Conservation (phyloP, 2,797 vertebrate species). For the Psittacula echo region DNA sequence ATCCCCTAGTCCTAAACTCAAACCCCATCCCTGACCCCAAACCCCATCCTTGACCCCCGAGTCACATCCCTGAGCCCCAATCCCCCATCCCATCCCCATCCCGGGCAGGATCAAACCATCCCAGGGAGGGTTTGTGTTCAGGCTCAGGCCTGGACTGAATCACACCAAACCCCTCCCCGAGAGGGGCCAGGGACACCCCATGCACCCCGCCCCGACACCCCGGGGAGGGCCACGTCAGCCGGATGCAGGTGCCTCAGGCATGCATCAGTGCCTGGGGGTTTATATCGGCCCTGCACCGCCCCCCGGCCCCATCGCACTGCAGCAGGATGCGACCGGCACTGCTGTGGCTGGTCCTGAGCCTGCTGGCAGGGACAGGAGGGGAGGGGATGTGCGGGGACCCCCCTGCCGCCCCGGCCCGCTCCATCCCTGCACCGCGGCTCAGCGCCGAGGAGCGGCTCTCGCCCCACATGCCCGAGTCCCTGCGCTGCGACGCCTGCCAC, state of each 20-base stretch:
- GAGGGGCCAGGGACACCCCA: too few relatives aligned
- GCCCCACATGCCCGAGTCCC: slow-evolving; percentile 66
- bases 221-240: neutral
- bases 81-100: too few relatives aligned
- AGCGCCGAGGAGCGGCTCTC: slow-evolving; percentile 74
- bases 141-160: neutral
- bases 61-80: neutral
- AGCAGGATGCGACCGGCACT: slow-evolving; percentile 27
- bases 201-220: accelerated
- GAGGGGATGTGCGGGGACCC: neutral
- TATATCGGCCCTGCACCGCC: accelerated
- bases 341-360: slow-evolving; percentile 14
- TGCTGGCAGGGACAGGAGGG: neutral
- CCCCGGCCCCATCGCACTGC: neutral
- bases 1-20: neutral
- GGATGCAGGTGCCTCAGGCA: slow-evolving; percentile 16
- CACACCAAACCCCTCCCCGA: neutral
- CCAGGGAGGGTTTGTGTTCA: neutral
- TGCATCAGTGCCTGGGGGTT: neutral
- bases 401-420: neutral
- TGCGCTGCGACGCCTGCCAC: slow-evolving; percentile 74
- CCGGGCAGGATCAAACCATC: accelerated
- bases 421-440: slow-evolving; percentile 37
- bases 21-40: neutral
- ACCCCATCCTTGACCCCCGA: neutral